Evolutionary conservation across 92 coral and sea anemone species (phyloP), one percentile per base, ranked within the genome.

Genomic region (Nematostella vectensis): DNA sequence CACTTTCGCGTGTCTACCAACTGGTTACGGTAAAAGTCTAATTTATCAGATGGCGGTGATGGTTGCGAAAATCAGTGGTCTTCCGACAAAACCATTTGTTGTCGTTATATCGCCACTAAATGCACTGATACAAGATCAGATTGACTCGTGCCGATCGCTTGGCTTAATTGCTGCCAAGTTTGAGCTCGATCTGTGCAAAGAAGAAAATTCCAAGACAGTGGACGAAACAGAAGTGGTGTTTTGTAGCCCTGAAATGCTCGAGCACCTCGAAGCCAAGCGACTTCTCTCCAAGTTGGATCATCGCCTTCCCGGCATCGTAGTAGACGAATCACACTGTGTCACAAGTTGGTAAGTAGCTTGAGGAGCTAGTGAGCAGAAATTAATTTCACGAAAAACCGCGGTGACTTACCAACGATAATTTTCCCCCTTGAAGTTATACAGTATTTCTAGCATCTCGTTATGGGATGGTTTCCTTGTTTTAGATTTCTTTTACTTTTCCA

Each of bases 281-380:
- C 27, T 16, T 18, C n/a, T 67, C 0, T 11, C 20, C 4, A 19
- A 52, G 30, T 48, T 49, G 1, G 61, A 40, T 3, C 15, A 68
- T 27, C 31, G 59, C 25, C 12, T 67, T 3, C 42, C 56, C 29
- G 73, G 73, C 2, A 17, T 63, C 31, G 49, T 50, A 4, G 59
- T 68, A 6, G 75, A 69, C 54, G 76, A 69, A 44, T 69, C 68
- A 24, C 76, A 69, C 31, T 69, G 76, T 31, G 53, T 69, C 24
- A 54, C 49, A 11, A 69, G 42, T 26, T 69, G 76, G 68, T 62
- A 62, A 62, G 68, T 9, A n/a, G n/a, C n/a, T n/a, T n/a, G n/a
- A n/a, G n/a, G n/a, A n/a, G n/a, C n/a, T n/a, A n/a, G n/a, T n/a
- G n/a, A n/a, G n/a, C n/a, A n/a, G 40, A 33, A 33, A 15, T 15